Evolutionary conservation across 2,113 vertebrate genomes (phyloP).

Genomic region (Syngnathus floridae): DNA sequence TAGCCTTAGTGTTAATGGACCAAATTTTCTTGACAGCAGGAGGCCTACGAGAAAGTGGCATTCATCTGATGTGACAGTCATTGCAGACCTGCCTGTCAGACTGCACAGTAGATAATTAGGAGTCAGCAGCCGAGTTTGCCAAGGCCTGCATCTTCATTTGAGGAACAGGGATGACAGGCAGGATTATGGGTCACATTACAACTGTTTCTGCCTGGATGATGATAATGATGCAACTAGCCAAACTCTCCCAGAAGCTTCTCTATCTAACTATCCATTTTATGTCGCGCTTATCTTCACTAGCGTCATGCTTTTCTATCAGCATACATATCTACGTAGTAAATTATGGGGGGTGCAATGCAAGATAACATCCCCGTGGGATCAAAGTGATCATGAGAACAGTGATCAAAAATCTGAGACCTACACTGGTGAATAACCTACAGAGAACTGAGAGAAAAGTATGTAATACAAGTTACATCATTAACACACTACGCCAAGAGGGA

Average conservation of each 20-base stretch:
- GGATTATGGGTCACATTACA: slow-evolving; percentile 32
- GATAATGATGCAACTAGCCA: slow-evolving; percentile 20
- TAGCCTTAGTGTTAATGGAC: slow-evolving; percentile 14
- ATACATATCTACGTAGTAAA: background rate
- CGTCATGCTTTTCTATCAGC: background rate
- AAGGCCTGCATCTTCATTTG: slow-evolving; percentile 5
- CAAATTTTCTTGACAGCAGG: slow-evolving; percentile 40
- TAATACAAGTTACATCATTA: no score
- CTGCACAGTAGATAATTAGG: slow-evolving; percentile 26
- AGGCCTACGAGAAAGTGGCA: slow-evolving; percentile 21
- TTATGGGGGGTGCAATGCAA: no score
- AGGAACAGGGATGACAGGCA: background rate
- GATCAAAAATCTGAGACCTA: no score
- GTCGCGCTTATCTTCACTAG: slow-evolving; percentile 2
- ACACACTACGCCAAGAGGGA: no score
- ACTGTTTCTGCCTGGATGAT: slow-evolving; percentile 35
- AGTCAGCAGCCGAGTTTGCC: slow-evolving; percentile 30
- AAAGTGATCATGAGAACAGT: no score
- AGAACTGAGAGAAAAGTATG: no score
- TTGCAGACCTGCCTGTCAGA: slow-evolving; percentile 39
- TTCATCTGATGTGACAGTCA: slow-evolving; percentile 52
- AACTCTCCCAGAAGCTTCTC: slow-evolving; percentile 31
- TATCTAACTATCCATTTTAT: slow-evolving; percentile 11
- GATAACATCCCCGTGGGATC: no score
- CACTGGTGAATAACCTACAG: no score